A percentile compares a stretch with the other conserved stretches of the same genome.
phyloP scores from a whole-genome alignment of 2,113 vertebrate genomes.

The Lophochroa leadbeateri region DNA sequence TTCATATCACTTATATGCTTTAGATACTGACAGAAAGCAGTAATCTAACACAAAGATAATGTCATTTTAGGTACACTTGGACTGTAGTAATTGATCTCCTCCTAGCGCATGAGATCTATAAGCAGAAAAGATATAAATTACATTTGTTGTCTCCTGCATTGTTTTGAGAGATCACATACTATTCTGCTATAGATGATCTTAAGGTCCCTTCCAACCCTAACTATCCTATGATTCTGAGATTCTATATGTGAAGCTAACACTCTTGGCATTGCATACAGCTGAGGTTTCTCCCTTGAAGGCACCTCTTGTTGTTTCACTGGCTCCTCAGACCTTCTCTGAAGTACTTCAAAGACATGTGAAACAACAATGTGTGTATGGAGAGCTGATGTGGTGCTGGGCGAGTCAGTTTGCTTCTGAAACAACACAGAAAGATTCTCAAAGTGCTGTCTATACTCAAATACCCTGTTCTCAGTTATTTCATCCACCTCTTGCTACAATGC shows the following conservation, averaged over 20 bases:
- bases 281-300: background rate
- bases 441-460: background rate
- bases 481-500: background rate
- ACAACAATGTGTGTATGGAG: background rate
- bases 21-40: background rate
- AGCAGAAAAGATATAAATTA: background rate
- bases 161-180: background rate
- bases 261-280: background rate
- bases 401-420: background rate
- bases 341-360: background rate
- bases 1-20: background rate
- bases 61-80: background rate
- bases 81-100: background rate
- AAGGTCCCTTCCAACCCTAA: background rate
- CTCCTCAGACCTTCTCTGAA: background rate
- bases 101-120: background rate
- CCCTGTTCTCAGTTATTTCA: background rate
- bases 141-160: background rate
- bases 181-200: background rate
- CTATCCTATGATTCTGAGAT: background rate
- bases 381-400: background rate
- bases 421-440: background rate
- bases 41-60: background rate
- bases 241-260: background rate
- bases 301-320: background rate